phyloP scores from a whole-genome alignment of 2,797 vertebrate species.

The Choloepus didactylus region DNA sequence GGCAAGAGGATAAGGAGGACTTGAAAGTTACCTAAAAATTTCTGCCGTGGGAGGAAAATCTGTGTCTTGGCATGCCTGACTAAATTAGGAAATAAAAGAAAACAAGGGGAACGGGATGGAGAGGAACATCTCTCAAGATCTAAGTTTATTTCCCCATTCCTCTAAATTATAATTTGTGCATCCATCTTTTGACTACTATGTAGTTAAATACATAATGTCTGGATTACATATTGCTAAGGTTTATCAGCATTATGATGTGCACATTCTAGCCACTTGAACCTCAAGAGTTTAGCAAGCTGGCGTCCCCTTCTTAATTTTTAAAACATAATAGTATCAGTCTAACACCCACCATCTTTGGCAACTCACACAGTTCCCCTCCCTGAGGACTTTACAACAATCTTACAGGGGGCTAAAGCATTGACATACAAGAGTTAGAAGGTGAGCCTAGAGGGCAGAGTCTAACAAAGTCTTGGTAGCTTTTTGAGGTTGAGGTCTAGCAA shows the following conservation, averaged over 20 bases:
- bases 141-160: not conserved
- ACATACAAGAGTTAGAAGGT: not conserved
- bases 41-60: not conserved
- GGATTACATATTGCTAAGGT: not conserved
- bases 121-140: not conserved
- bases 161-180: constrained; percentile 22
- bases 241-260: not conserved
- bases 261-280: not conserved
- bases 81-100: not conserved
- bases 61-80: constrained; percentile 10
- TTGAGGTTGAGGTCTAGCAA: not conserved
- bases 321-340: not conserved
- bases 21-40: not conserved
- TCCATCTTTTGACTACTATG: not conserved
- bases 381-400: not conserved
- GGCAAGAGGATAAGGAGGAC: not conserved
- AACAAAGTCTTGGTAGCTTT: not conserved
- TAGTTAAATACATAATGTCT: constrained; percentile 1
- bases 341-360: not conserved
- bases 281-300: not conserved
- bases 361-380: not conserved
- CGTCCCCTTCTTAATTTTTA: not conserved
- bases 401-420: not conserved
- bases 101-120: not conserved
- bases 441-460: not conserved